Base-by-base conservation (phyloP, 2,113 vertebrate genomes). In the Diphyllodes magnificus region DNA sequence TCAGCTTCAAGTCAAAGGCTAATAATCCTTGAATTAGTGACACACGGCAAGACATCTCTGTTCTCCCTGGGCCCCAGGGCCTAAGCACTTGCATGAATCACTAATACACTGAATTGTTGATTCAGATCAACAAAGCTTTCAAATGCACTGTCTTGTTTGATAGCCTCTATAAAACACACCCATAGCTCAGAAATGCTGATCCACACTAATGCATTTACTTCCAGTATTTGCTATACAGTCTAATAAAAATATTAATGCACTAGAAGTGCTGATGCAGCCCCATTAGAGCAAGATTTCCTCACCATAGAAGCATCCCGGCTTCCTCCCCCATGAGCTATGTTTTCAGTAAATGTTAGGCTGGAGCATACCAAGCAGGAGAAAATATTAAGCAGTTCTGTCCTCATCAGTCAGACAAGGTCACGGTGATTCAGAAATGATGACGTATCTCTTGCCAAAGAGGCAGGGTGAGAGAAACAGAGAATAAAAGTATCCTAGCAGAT, bases 231-330 rank as follows among this genome's bases (percentile, higher is more conserved):
- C 79, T 63, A 47, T 39, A 88, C n/a, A 77, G 78, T 57, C 82
- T 85, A 92, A 96, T 95, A 95, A 95, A 96, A 97, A 90, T 78
- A 96, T 86, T 90, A 96, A 96, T 92, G 90, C 73, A 71, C 65
- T 37, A 50, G 64, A 95, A 96, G 45, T 95, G 91, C 95, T 96
- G 94, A 97, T 77, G 83, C 82, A 93, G 81, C 40, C 44, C 76
- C 68, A 88, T 92, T 92, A 94, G 69, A 94, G 39, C 40, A 72
- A 76, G 75, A 70, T 82, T 84, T 90, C 53, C 73, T 91, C 68
- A 89, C 79, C 63, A 50, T 10, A 70, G 47, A 84, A 54, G 53
- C n/a, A 90, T 84, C 31, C 42, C 2, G 0, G 31, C 57, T 86
- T 94, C 90, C 78, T 79, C 86, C 42, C 59, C 56, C 42, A 19